phyloP scores from a whole-genome alignment of 2,113 vertebrate genomes.

The Calyptomena viridis region DNA sequence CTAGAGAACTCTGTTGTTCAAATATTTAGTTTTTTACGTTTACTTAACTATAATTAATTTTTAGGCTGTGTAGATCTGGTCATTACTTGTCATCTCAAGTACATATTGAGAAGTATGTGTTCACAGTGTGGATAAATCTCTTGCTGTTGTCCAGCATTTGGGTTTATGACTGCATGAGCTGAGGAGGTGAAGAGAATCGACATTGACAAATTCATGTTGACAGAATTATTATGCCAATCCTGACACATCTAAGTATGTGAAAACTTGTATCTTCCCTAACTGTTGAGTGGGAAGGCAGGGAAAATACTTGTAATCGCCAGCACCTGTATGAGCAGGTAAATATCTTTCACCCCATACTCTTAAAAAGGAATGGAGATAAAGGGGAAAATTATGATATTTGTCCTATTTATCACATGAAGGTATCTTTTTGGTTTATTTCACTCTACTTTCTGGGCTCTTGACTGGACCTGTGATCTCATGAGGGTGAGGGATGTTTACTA shows the following conservation, averaged over 20 bases:
- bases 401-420: neutral
- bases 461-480: neutral
- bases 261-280: neutral
- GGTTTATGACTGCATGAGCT: neutral
- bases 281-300: neutral
- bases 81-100: neutral
- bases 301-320: neutral
- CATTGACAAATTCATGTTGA: neutral
- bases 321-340: neutral
- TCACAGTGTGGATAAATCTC: neutral
- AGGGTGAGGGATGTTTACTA: neutral
- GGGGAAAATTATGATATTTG: neutral
- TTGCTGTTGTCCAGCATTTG: neutral
- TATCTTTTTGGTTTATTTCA: neutral
- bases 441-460: neutral
- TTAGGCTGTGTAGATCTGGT: neutral
- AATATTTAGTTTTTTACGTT: neutral
- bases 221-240: neutral
- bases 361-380: neutral
- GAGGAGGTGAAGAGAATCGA: neutral
- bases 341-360: neutral
- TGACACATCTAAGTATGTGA: neutral
- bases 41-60: neutral
- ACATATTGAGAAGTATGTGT: neutral
- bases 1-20: neutral